Evolutionary conservation across 2,113 vertebrate species (phyloP), one percentile per base, ranked within the genome.

Genomic region (Limanda limanda): DNA sequence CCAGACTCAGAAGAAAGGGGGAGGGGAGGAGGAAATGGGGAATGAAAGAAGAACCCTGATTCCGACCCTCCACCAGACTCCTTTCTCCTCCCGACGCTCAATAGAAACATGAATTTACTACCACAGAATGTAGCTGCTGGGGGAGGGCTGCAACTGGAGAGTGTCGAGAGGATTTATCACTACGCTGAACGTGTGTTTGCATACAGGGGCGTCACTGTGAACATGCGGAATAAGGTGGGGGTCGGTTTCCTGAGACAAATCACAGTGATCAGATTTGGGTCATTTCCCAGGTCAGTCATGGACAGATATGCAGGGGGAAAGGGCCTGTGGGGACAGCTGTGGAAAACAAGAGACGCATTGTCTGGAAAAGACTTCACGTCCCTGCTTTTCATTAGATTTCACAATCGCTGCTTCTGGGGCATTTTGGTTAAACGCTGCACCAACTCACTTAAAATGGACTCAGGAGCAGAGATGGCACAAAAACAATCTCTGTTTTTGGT

Each of bases 201-300:
- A 74, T 77, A 69, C 79, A 71, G 76, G 65, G 78, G 67, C 23
- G 64, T 84, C 81, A 56, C 79, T 83, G 2, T 86, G 71, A 81
- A 80, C 64, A 17, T 10, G 60, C 18, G 4, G 70, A 52, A 63
- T 57, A n/a, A 58, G 78, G 65, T 25, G 77, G 82, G 77, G 83
- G 85, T 68, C 3, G 25, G 76, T 89, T 92, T 91, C 89, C 91
- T 86, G 81, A 84, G 78, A 90, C 88, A 89, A 91, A 92, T 91
- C 72, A 76, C 73, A 40, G 83, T 71, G 81, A 88, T 91, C 80
- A 61, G 82, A 82, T 83, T 86, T 85, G 82, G 88, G 83, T 76
- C 64, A 67, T 73, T 84, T 83, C 78, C 82, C 79, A 52, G 72
- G 79, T 72, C 45, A 54, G 56, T 40, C 65, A 8, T 25, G 40